A percentile compares a stretch with the other conserved stretches of the same genome.
Evolutionary conservation across 2,888 invertebrate genomes (phyloP).

Genomic region (Dromius quadrimaculatus): DNA sequence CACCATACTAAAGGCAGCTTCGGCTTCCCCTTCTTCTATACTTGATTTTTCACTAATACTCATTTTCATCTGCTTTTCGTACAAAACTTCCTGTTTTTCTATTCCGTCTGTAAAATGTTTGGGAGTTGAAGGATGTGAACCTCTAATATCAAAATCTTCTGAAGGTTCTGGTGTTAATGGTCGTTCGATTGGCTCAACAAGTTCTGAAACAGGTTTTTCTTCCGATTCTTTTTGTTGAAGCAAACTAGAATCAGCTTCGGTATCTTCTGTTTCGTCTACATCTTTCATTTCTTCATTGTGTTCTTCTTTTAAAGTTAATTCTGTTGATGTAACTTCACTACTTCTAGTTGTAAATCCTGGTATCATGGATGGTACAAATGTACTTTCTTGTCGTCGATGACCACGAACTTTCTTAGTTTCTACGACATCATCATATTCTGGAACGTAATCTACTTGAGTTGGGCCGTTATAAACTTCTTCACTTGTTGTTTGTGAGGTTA

Average conservation of each 20-base stretch:
- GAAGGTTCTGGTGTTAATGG: conserved; percentile 69
- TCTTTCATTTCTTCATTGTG: conserved; percentile 67
- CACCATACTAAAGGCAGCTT: conserved; percentile 68
- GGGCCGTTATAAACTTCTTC: conserved; percentile 65
- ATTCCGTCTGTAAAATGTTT: conserved; percentile 14
- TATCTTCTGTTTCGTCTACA: conserved; percentile 65
- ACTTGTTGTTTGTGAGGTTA: conserved; percentile 65
- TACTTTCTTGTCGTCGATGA: conserved; percentile 71
- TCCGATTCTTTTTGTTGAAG: too few relatives aligned
- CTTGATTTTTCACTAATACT: conserved; percentile 66
- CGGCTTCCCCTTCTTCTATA: conserved; percentile 68
- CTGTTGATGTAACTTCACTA: conserved; percentile 59
- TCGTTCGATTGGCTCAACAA: conserved; percentile 68
- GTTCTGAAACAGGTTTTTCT: conserved; percentile 65
- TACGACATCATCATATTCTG: conserved; percentile 66
- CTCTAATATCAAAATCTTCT: conserved; percentile 63
- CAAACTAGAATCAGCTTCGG: conserved; percentile 67
- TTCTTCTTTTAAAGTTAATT: conserved; percentile 65
- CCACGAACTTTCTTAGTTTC: conserved; percentile 65
- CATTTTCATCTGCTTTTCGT: conserved; percentile 64
- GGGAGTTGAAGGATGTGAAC: conserved; percentile 30
- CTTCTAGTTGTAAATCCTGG: conserved; percentile 55
- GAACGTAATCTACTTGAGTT: conserved; percentile 68
- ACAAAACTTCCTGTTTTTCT: conserved; percentile 61
- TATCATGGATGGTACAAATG: conserved; percentile 60